Base-by-base conservation (phyloP, 2,888 invertebrate genomes). In the Cetonia aurata region DNA sequence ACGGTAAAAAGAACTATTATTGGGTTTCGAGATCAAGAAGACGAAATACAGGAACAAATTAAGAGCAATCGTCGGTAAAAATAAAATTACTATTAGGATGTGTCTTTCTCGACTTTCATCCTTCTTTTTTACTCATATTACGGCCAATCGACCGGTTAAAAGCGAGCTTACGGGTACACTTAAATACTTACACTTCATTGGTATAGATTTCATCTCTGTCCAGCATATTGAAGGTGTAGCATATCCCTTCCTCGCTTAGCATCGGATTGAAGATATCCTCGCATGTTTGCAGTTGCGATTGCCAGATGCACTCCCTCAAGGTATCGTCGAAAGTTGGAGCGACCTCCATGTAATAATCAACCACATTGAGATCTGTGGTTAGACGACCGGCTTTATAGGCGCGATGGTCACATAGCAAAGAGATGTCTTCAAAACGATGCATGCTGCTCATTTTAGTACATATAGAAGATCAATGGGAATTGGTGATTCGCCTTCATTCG, bases 181-280 rank as follows among this genome's bases (percentile, higher is more conserved):
- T n/a, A n/a, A n/a, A 4, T 17, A 37, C 82, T 82, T 83, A 89
- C 89, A 88, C 88, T 68, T 89, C 87, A 53, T 86, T 80, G 69
- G 88, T 86, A 72, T 90, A 89, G 10, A 92, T 83, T 77, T 91
- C 89, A 0, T 86, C 86, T 8, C 87, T 86, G 60, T 88, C 88
- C 70, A 92, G 80, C 75, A 90, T 90, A 76, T 93, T 93, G 77
- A 92, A 92, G 0, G 92, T 91, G 75, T 89, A 92, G 78, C 93
- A 93, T 3, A 91, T 84, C 0, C 93, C 93, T 79, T 92, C 92
- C 78, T 93, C 92, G 0, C 92, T 92, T 62, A 92, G 76, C 71
- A 90, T 88, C 1, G 90, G 89, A 0, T 87, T 87, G 77, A 92
- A 92, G 0, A 92, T 81, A 10, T 88, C 84, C 0, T 86, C 80